Evolutionary conservation across 2,113 vertebrate species (phyloP), one percentile per base, ranked within the genome.

Genomic region (Anguilla rostrata): DNA sequence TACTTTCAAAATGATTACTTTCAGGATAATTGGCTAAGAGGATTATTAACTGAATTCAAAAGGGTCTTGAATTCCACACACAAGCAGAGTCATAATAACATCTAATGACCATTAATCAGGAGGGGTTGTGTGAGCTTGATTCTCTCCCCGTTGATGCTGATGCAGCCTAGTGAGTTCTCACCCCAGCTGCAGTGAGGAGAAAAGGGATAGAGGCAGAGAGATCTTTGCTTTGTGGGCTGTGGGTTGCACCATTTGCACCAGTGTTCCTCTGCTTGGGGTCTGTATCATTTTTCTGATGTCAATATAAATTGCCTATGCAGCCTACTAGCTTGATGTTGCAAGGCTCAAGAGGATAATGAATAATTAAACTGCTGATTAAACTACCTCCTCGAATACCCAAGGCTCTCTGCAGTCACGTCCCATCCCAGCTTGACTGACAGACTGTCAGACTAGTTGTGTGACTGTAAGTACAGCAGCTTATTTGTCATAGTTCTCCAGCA

Each of bases 41-140:
- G 95, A 95, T 96, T 96, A 96, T 97, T 96, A 97, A 95, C 95
- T 95, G 96, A 95, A 96, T 96, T 96, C 95, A 96, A 95, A 96
- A 95, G 95, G 96, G 96, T 96, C 96, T 96, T 95, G 94, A 95
- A 96, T 96, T 96, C 96, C 96, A 95, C 96, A 96, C 95, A 94
- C 95, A 95, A 96, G 95, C 95, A 94, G 95, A 96, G 95, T 96
- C 96, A 96, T 96, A 96, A 97, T 96, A 96, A 95, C 96, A 94
- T 94, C 87, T 96, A 96, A 96, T 96, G 96, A 96, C 71, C 96
- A 95, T 95, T 95, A 96, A 96, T 96, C 96, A 96, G 95, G 95
- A 96, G 49, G 46, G 96, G 95, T 95, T 96, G 93, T 96, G 95
- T 95, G 96, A 94, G 94, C 84, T 75, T 75, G 39, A 83, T 66